A percentile compares a stretch with the other conserved stretches of the same genome.
Evolutionary conservation across 2,797 vertebrate species (phyloP).

Genomic region (Glyptemys insculpta): DNA sequence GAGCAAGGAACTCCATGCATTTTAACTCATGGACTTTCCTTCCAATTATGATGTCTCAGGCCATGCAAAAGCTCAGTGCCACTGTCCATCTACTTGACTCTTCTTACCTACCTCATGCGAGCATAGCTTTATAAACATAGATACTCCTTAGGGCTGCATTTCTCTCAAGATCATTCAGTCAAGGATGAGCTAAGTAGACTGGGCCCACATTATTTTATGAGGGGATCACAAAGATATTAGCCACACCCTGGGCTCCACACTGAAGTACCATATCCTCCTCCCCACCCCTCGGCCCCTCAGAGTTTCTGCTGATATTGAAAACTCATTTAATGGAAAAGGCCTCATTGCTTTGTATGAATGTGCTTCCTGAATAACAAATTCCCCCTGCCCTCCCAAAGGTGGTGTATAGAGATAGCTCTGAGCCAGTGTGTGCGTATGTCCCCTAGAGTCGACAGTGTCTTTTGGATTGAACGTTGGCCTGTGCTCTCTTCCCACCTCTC

Average conservation of each 20-base stretch:
- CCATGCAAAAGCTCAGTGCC: neutral
- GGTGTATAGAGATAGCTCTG: neutral
- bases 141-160: neutral
- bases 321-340: neutral
- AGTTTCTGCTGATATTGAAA: neutral
- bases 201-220: neutral
- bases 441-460: neutral
- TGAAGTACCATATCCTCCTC: conserved; percentile 2
- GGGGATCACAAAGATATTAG: conserved; percentile 6
- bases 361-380: neutral
- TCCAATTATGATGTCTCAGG: conserved; percentile 8
- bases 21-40: conserved; percentile 19
- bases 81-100: neutral
- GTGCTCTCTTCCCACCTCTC: neutral
- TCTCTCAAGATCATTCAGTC: conserved; percentile 7
- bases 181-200: conserved; percentile 22
- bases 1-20: neutral
- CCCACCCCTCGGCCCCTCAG: neutral
- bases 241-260: neutral
- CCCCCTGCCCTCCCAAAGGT: neutral
- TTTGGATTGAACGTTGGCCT: rapidly evolving
- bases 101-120: neutral
- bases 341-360: neutral
- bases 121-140: neutral
- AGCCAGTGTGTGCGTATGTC: neutral